Percentiles rank a stretch among this genome's conserved stretches.
phyloP scores from a whole-genome alignment of 2,113 vertebrate species.

The Ictidomys tridecemlineatus region DNA sequence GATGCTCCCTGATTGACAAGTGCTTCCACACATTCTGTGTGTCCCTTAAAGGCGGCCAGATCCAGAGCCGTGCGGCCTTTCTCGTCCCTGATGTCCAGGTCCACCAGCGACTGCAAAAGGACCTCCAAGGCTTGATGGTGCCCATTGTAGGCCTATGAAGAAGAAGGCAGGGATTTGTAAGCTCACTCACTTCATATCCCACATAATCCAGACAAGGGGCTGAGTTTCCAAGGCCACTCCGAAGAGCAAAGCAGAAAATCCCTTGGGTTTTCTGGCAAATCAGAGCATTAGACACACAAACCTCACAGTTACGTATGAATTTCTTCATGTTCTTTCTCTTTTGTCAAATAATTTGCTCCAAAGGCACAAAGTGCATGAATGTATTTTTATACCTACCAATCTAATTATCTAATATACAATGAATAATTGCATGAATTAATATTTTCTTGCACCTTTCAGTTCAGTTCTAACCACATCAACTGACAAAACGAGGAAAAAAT shows the following conservation, averaged over 20 bases:
- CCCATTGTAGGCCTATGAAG: slow-evolving; percentile 95
- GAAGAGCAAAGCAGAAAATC: neutral
- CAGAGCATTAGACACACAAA: neutral
- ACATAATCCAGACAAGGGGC: neutral
- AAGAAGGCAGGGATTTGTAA: neutral
- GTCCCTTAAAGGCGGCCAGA: slow-evolving; percentile 94
- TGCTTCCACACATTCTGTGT: slow-evolving; percentile 94
- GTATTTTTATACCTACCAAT: neutral
- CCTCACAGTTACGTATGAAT: neutral
- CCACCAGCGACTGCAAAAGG: slow-evolving; percentile 92
- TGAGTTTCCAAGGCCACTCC: neutral
- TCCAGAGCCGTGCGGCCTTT: slow-evolving; percentile 95
- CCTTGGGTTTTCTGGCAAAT: neutral
- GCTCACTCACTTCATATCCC: neutral
- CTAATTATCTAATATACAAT: neutral
- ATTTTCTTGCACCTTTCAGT: neutral
- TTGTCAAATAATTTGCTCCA: neutral
- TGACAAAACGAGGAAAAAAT: neutral
- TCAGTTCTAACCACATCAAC: neutral
- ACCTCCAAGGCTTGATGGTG: slow-evolving; percentile 97
- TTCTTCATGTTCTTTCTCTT: neutral
- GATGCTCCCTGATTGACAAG: slow-evolving; percentile 96
- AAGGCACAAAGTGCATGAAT: neutral
- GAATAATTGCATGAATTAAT: neutral
- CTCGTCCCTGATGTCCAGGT: slow-evolving; percentile 95